Evolutionary conservation across 2,888 invertebrate genomes (phyloP), one percentile per base, ranked within the genome.

Genomic region (Epinotia demarniana): DNA sequence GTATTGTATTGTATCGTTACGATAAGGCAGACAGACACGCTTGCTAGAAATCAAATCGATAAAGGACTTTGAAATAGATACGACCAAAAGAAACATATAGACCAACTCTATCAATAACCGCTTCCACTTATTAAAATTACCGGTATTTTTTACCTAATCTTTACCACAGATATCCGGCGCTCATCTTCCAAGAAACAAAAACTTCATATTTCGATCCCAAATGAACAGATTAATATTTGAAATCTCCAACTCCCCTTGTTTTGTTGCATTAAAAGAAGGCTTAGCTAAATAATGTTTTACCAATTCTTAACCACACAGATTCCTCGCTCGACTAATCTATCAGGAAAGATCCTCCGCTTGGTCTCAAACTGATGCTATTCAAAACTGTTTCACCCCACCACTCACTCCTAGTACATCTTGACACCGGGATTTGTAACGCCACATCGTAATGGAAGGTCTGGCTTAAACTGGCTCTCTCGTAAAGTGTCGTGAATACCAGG

Each of bases 261-360:
- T 53, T 53, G 53, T 53, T 53, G n/a, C 53, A 13, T n/a, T 49
- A 49, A 53, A 53, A n/a, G n/a, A 53, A 53, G 53, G n/a, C 53
- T 53, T 53, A 53, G n/a, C 53, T n/a, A 64, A 16, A 64, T 46
- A 9, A 43, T 63, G 13, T 49, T 64, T 49, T 27, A 49, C 64
- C 16, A 61, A 64, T 49, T 46, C 46, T 23, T 46, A 64, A 64
- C 64, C 23, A 53, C 64, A 64, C 23, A 61, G 46, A 27, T 18
- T 70, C 60, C n/a, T 12, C 58, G 64, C 49, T 53, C n/a, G 53
- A 53, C 53, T 73, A 61, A 73, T 73, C 73, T 60, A 46, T 73
- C 46, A 60, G 53, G 49, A 53, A 73, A 67, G 46, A 58, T n/a
- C 53, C 73, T 67, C 66, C 53, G 73, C 53, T 66, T 27, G 58